A percentile compares a stretch with the other conserved stretches of the same genome.
Conservation (phyloP, 2,797 vertebrate genomes). For the Phaenicophaeus curvirostris region DNA sequence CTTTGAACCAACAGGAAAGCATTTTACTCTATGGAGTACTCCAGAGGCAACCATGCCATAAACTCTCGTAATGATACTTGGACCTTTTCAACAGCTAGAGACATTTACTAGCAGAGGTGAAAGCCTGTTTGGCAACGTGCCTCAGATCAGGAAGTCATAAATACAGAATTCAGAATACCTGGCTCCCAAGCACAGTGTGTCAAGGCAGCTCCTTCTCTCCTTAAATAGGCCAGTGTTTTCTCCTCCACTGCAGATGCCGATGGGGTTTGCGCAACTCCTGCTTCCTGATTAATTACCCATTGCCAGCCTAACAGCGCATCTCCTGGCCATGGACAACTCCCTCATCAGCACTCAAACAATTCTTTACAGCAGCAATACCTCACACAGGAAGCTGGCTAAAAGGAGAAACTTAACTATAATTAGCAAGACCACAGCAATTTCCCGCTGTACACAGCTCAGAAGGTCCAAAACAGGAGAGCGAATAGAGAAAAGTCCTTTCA, state of each 20-base stretch:
- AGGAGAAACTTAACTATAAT: background rate
- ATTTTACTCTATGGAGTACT: background rate
- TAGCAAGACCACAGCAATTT: constrained; percentile 12
- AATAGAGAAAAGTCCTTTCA: background rate
- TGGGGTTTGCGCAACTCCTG: constrained; percentile 1
- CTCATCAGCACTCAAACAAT: background rate
- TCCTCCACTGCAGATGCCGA: background rate
- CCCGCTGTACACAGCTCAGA: background rate
- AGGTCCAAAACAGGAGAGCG: background rate
- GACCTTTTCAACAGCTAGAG: constrained; percentile 48
- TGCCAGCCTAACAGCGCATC: background rate
- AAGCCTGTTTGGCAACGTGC: constrained; percentile 44
- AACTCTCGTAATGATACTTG: constrained; percentile 44
- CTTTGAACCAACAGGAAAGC: constrained; percentile 22
- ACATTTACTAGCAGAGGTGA: constrained; percentile 41
- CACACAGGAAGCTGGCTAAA: background rate
- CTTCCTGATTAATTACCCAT: background rate
- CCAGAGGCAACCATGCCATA: constrained; percentile 8
- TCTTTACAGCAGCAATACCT: background rate
- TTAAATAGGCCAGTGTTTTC: constrained; percentile 22
- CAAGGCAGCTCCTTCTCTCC: background rate
- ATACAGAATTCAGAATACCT: constrained; percentile 25
- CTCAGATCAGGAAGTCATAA: constrained; percentile 55
- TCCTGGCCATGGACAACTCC: background rate
- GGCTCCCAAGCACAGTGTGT: background rate